Evolutionary conservation across 2,888 invertebrate species (phyloP).

Genomic region (Graphium colonna): DNA sequence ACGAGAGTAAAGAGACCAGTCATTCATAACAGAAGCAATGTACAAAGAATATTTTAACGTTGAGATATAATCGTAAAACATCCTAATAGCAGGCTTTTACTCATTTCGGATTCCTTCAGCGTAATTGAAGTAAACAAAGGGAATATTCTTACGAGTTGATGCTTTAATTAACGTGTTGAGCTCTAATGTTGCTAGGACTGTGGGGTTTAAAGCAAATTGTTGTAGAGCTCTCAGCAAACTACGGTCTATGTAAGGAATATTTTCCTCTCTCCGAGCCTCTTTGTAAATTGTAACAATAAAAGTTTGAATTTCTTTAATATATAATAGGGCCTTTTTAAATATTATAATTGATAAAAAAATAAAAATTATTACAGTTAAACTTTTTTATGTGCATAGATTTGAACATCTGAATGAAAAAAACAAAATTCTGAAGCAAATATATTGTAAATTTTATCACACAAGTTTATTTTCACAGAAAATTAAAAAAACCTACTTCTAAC

Average conservation of each 20-base stretch:
- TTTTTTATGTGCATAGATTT: too few relatives aligned
- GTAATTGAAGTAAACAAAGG: slow-evolving; percentile 47
- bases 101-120: slow-evolving; percentile 39
- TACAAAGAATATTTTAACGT: background rate
- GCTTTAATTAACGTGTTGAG: slow-evolving; percentile 22
- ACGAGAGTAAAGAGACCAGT: too few relatives aligned
- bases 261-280: background rate
- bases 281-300: too few relatives aligned
- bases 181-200: slow-evolving; percentile 20
- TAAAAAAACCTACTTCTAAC: too few relatives aligned
- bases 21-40: slow-evolving; percentile 12
- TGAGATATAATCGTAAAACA: background rate
- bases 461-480: too few relatives aligned
- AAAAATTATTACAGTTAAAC: too few relatives aligned
- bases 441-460: too few relatives aligned
- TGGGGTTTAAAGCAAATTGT: slow-evolving; percentile 21
- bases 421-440: too few relatives aligned
- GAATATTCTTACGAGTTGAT: slow-evolving; percentile 35
- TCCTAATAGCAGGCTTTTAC: slow-evolving; percentile 32
- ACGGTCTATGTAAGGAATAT: slow-evolving; percentile 9
- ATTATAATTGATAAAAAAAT: too few relatives aligned
- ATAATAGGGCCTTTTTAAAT: too few relatives aligned
- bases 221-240: slow-evolving; percentile 5
- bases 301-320: too few relatives aligned
- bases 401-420: too few relatives aligned